Conservation (phyloP, 2,113 vertebrate species). For the Nothobranchius kuhntae region DNA sequence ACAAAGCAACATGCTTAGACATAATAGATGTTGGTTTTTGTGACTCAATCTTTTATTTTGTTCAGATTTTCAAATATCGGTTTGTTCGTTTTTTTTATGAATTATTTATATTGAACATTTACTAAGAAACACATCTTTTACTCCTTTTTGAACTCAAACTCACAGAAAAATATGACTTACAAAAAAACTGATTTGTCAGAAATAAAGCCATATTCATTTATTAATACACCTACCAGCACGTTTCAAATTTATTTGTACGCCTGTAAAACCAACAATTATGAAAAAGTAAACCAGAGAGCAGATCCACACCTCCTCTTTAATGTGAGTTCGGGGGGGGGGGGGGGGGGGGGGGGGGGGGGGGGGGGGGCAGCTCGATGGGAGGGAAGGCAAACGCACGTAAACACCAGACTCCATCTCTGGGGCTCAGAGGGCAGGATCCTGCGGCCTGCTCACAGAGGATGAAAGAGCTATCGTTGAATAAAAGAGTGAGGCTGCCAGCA, state of each 20-base stretch:
- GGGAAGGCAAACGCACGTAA: conserved; percentile 74
- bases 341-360: conserved; percentile 54
- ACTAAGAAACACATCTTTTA: neutral
- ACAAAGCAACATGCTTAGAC: too few relatives aligned
- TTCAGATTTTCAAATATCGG: neutral
- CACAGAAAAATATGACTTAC: neutral
- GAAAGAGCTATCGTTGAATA: conserved; percentile 84
- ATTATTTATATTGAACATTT: neutral
- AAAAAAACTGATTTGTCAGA: neutral
- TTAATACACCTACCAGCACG: neutral
- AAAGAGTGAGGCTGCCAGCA: conserved; percentile 84
- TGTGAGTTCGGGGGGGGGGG: conserved; percentile 56
- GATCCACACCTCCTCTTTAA: conserved; percentile 66
- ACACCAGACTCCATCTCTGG: conserved; percentile 73
- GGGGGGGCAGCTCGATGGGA: conserved; percentile 58
- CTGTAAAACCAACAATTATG: conserved; percentile 27
- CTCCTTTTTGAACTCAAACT: neutral
- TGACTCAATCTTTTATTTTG: neutral
- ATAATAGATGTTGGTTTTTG: neutral
- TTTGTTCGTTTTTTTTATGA: neutral
- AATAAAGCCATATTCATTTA: neutral
- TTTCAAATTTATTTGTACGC: conserved; percentile 18
- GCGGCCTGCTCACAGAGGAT: conserved; percentile 73
- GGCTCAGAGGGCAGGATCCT: conserved; percentile 71
- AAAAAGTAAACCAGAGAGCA: conserved; percentile 56